Base-by-base conservation (phyloP, 2,113 vertebrate species). In the Daboia siamensis region DNA sequence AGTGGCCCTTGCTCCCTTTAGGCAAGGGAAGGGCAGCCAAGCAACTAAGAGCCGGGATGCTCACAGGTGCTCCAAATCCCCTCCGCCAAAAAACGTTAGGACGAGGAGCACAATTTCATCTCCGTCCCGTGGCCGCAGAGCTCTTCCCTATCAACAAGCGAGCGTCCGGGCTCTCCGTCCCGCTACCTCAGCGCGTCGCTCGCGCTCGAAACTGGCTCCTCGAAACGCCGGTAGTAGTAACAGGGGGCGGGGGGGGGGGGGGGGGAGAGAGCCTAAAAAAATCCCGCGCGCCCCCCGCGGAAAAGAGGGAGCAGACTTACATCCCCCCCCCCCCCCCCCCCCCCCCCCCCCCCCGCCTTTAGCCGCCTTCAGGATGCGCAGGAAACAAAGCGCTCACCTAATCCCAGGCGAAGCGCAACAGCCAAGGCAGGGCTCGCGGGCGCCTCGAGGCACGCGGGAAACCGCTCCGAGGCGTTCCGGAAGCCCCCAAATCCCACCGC, bases 331-430 rank as follows among this genome's bases (percentile, higher is more conserved):
- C 1, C 48, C 11, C 0, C 33, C n/a, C 20, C 3, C 3, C 20
- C 2, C 29, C 8, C 0, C 4, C 12, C 3, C 3, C 1, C 1
- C 5, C 57, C 1, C 9, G 9, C 8, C 4, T 64, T 46, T 20
- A 15, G 3, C 85, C 2, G n/a, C 56, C 4, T 3, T 17, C 3
- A 4, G 13, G 13, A 46, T 6, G 17, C 4, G 20, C 23, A 46
- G 29, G 13, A 39, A 39, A 8, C 10, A 2, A 87, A 46, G 1
- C 56, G 7, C 87, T 57, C 54, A 48, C 87, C 48, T 5, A 29
- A 57, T 26, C 56, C 26, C 23, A n/a, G 1, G 46, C 57, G 20
- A 24, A 33, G 1, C 86, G 26, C 46, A 87, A 48, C 33, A 56
- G 6, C 5, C 7, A 5, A 5, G 7, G 1, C 11, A 2, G 4